Evolutionary conservation across 35 echinoderm and acorn worm species (phyloP), one percentile per base, ranked within the genome.

Genomic region (Ptychodera flava): DNA sequence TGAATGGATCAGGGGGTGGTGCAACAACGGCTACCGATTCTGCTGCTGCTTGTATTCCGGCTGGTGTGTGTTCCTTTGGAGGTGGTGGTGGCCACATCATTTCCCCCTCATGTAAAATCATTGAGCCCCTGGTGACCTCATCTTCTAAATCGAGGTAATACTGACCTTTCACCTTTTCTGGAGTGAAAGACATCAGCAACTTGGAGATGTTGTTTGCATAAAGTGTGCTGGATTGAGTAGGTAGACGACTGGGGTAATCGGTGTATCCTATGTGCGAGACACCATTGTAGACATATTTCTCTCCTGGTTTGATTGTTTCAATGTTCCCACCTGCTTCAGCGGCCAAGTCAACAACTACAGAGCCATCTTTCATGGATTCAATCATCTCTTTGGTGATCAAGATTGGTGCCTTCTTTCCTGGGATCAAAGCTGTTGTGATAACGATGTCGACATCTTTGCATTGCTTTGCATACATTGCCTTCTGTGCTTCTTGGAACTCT

Each of bases 151-250:
- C 93, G 77, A 99, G 89, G 77, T 99, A 85, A 85, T 88, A 99
- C 79, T 94, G 93, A 53, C 90, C 90, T 81, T 99, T 94, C 6
- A 22, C 22, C 45, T 64, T 64, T 64, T 64, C 45, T n/a, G 87
- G 85, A 36, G 92, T 92, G 28, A 99, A 76, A 16, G 96, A 99
- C 36, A 99, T n/a, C 31, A 99, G 84, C 30, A 99, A 92, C 86
- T 99, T 99, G 27, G 92, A 90, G 64, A 99, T 99, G 82, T 99
- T 99, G 79, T 99, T 99, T 85, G 87, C 96, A 84, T 99, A 99
- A 31, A 98, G 85, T 31, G 95, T 98, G 77, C 95, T 98, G 30
- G 95, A 89, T 86, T 98, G 95, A 29, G 95, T 98, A 79, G 95
- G 95, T 80, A 98, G 81, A 30, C 95, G 85, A 86, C 95, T 98